Evolutionary conservation across 2,888 invertebrate species (phyloP).

Genomic region (Oscheius sp.): DNA sequence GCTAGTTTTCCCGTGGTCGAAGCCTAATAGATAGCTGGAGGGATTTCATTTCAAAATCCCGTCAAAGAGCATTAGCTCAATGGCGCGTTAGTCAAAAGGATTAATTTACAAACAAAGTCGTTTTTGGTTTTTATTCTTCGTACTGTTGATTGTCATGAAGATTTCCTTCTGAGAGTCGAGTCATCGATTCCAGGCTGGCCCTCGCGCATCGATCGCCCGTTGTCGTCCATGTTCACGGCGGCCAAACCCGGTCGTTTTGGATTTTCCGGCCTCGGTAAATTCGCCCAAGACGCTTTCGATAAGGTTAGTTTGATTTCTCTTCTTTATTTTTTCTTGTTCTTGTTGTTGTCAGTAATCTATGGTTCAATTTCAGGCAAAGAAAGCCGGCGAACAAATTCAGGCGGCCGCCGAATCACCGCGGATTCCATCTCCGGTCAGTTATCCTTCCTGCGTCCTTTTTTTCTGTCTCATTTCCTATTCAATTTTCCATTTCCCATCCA

Average conservation of each 20-base stretch:
- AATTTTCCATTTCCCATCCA: not conserved
- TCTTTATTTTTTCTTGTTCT: not conserved
- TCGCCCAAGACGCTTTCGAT: conserved; percentile 62
- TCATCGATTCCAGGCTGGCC: conserved; percentile 21
- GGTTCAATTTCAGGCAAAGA: conserved; percentile 53
- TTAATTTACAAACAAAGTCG: no score
- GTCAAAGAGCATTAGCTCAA: no score
- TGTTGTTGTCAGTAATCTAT: not conserved
- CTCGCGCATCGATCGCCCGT: conserved; percentile 21
- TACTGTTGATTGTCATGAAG: not conserved
- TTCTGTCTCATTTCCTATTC: not conserved
- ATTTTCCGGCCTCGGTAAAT: conserved; percentile 65
- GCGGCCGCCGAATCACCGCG: conserved; percentile 55
- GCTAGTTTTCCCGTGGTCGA: no score
- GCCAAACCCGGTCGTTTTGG: conserved; percentile 45
- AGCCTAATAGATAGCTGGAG: no score
- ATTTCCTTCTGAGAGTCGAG: conserved; percentile 4
- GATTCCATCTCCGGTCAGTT: not conserved
- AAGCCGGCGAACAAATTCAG: conserved; percentile 63
- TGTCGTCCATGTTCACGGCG: conserved; percentile 27
- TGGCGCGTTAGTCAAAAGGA: no score
- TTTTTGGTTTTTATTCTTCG: no score
- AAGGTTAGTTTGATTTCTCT: conserved; percentile 37
- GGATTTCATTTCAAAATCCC: no score
- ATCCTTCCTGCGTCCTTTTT: not conserved